Percentiles rank a stretch among this genome's conserved stretches.
These are phyloP conservation scores for Spea hammondii DNA, from an alignment of 2,797 vertebrate species.

Conservation along the genomic window DNA sequence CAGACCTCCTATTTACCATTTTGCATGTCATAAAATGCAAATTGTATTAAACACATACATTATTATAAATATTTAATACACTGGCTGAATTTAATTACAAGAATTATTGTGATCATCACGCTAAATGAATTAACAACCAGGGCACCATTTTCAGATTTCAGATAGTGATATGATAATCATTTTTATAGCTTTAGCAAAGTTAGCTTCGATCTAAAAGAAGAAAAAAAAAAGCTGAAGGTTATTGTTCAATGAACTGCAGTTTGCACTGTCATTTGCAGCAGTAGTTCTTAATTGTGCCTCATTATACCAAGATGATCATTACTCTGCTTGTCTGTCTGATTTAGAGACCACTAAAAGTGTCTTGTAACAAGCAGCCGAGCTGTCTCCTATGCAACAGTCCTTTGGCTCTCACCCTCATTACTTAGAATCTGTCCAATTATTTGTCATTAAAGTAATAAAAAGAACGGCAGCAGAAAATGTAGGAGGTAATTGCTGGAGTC, in stretches of 20 bases:
- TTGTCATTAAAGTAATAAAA: conserved; percentile 85
- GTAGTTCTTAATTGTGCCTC: conserved; percentile 79
- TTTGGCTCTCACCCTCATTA: conserved; percentile 78
- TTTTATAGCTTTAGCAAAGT: conserved; percentile 55
- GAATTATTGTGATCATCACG: conserved; percentile 49
- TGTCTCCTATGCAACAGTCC: conserved; percentile 72
- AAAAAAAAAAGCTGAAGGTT: conserved; percentile 65
- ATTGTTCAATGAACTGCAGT: conserved; percentile 72
- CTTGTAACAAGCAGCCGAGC: conserved; percentile 73
- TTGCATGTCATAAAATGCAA: conserved; percentile 21
- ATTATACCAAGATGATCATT: conserved; percentile 78
- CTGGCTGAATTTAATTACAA: conserved; percentile 55
- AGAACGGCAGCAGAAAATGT: conserved; percentile 73
- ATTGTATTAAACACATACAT: conserved; percentile 50
- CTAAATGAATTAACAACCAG: conserved; percentile 53
- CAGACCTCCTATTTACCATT: conserved; percentile 26
- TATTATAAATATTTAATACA: conserved; percentile 56
- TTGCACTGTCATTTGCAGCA: conserved; percentile 74
- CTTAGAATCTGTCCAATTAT: conserved; percentile 83
- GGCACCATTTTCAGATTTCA: conserved; percentile 52
- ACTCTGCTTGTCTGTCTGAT: conserved; percentile 81
- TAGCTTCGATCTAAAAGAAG: conserved; percentile 73
- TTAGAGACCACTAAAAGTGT: conserved; percentile 81
- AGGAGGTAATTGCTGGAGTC: conserved; percentile 74
- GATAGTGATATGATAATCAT: conserved; percentile 55